Base-by-base conservation (phyloP, 2,113 vertebrate species). In the Austrofundulus limnaeus region DNA sequence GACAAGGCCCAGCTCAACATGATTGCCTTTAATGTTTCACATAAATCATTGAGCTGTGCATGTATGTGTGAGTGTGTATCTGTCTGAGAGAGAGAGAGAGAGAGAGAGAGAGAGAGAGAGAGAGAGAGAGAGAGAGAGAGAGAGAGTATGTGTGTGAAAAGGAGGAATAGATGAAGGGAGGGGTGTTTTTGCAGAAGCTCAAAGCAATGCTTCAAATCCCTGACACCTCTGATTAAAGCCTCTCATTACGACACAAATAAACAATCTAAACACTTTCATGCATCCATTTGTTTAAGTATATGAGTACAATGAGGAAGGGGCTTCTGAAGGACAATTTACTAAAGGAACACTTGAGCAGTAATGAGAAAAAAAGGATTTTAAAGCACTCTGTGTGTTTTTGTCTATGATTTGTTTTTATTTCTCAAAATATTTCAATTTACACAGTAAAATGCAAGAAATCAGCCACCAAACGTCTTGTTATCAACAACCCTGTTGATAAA, bases 11-110 rank as follows among this genome's bases (percentile, higher is more conserved):
- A 70, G 68, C 70, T 68, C 82, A 64, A 87, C 83, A 88, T 90
- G 85, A 88, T 90, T 85, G 86, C 85, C 76, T 90, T 85, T 90
- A 90, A 91, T 90, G 87, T 89, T 89, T 81, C 86, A 62, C 85
- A 90, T 90, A 88, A 91, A 90, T 90, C 88, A 89, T 61, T 15
- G 37, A 37, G 37, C 50, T 69, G 54, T 65, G 54, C 59, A 28
- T 42, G 47, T 11, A 7, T 7, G 52, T 57, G 46, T 24, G 62
- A 39, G 38, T 61, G 61, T 56, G 13, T 15, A 5, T 14, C 25
- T 28, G 25, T 28, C 3, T 28, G 25, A 4, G 25, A 28, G 56
- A 50, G 54, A 65, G 38, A 24, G 47, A 14, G 15, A 5, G 50
- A 25, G 48, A 17, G 61, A 31, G 6, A 20, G 24, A 42, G 20